Base-by-base conservation (phyloP, 2,797 vertebrate genomes). In the Enteromius unitaeniatus region DNA sequence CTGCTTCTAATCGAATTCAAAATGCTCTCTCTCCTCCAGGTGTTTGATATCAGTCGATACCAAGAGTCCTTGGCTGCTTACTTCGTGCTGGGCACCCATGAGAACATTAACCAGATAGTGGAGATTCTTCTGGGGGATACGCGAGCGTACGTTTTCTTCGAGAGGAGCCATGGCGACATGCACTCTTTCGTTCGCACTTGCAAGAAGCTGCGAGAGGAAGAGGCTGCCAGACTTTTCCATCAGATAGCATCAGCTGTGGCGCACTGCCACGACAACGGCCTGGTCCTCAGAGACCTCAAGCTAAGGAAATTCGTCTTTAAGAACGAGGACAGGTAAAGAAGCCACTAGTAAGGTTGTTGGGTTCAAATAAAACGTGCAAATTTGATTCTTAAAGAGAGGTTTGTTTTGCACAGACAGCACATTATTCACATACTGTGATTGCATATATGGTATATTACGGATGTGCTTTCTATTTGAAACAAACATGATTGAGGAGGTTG, bases 281-380 rank as follows among this genome's bases (percentile, higher is more conserved):
- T 99, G 93, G 98, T 99, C 92, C 96, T 99, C 88, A 94, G 98
- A 65, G 98, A 99, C 94, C 97, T 99, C 93, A 99, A 99, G 91
- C 95, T 99, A 84, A 95, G 98, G 84, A 99, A 99, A 91, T 99
- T 99, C 88, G 97, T 99, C 94, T 99, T 99, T 91, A 97, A 97
- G 90, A 97, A 98, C 15, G 97, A 98, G 88, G 97, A 97, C 93
- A 97, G 97, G 98, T 99, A 94, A 96, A 95, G 45, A 58, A 21
- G 28, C 26, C 34, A 31, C 31, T 21, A n/a, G 10, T 65, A 42
- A 40, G 14, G 47, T 78, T 40, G 14, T 83, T 26, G 60, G 26
- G 40, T 78, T 37, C 53, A 42, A 45, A 40, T 10, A 14, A 34
- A 42, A 14, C 1, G 14, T 70, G 65, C 31, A 42, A 5, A 10